A percentile compares a stretch with the other conserved stretches of the same genome.
These are phyloP conservation scores for Megaceryle alcyon DNA, from an alignment of 2,797 vertebrate genomes.

Conservation along the genomic window DNA sequence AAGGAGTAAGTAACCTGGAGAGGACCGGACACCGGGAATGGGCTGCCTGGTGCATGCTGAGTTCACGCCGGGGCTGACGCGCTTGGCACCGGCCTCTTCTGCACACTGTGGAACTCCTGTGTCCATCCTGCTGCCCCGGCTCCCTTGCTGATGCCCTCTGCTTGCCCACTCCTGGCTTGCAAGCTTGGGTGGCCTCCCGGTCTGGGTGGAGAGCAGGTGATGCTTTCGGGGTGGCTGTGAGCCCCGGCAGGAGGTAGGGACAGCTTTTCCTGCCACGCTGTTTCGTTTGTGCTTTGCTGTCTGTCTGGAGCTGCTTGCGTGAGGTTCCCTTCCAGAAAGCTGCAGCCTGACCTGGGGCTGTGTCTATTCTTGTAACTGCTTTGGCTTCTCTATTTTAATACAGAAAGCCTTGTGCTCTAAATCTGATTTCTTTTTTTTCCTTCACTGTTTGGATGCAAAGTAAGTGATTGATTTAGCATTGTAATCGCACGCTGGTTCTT, in stretches of 20 bases:
- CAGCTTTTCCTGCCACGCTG: neutral
- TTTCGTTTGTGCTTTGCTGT: neutral
- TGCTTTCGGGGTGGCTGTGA: neutral
- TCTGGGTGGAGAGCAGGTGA: neutral
- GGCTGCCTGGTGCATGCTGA: constrained; percentile 67
- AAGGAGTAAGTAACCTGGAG: constrained; percentile 89
- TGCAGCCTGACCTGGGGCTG: neutral
- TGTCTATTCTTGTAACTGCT: neutral
- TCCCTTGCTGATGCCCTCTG: neutral
- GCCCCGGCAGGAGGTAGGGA: neutral
- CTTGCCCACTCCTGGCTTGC: constrained; percentile 1
- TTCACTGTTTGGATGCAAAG: neutral
- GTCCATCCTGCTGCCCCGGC: neutral
- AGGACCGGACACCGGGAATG: neutral
- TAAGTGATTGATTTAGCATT: neutral
- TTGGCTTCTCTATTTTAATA: neutral
- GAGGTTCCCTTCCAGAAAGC: neutral
- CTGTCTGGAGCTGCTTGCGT: constrained; percentile 14
- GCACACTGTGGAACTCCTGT: neutral
- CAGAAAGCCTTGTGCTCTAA: neutral
- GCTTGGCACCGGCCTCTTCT: neutral
- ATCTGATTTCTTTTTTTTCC: neutral
- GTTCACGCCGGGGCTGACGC: neutral
- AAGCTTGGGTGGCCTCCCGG: neutral
- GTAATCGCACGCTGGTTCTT: neutral